Conservation (phyloP, 2,797 vertebrate genomes). For the Eulemur rubriventer region DNA sequence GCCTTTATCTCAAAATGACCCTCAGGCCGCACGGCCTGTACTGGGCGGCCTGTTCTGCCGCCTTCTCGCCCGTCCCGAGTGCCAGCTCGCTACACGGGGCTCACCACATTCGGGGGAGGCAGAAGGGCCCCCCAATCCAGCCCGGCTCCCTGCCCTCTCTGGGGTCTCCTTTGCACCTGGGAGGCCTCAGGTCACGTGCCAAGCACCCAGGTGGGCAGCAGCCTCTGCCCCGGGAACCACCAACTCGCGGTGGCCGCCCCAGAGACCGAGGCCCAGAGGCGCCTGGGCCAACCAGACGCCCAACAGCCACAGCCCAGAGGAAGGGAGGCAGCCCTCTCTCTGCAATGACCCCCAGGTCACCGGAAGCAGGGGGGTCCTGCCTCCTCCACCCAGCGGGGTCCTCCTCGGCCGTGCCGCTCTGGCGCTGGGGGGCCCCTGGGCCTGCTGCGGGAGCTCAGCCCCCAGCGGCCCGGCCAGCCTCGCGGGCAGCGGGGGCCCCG, state of each 20-base stretch:
- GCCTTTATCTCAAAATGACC: no score
- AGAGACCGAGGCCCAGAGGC: background rate
- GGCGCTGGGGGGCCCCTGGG: rapidly evolving
- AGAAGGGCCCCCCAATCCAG: no score
- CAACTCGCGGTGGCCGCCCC: background rate
- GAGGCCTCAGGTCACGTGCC: background rate
- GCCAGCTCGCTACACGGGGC: no score
- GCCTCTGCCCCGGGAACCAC: no score
- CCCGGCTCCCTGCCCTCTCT: background rate
- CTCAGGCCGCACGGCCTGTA: no score
- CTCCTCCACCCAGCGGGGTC: no score
- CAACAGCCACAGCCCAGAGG: background rate
- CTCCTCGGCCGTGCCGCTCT: no score
- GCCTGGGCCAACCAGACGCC: background rate
- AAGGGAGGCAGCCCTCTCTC: no score
- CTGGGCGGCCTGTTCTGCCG: background rate
- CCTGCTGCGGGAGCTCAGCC: no score
- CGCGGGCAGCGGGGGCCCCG: no score
- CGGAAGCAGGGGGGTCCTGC: no score
- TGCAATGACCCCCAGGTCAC: no score
- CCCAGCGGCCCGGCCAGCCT: rapidly evolving
- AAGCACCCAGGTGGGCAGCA: background rate
- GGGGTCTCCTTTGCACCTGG: background rate
- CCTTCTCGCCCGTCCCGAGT: background rate
- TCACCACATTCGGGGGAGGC: background rate